Evolutionary conservation across 2,113 vertebrate genomes (phyloP).

Genomic region (Camelus dromedarius): DNA sequence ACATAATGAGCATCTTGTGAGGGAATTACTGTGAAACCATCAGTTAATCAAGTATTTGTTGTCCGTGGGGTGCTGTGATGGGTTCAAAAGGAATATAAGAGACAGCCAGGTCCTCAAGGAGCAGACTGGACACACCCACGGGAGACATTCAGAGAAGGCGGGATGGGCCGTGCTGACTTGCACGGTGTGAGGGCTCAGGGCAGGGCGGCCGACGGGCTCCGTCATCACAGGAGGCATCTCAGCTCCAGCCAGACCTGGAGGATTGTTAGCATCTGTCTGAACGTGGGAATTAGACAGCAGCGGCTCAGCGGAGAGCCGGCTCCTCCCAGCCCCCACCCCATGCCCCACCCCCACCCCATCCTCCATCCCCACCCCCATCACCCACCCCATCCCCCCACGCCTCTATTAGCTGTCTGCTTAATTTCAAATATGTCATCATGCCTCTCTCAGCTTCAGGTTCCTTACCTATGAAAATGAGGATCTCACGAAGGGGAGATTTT

Average conservation of each 20-base stretch:
- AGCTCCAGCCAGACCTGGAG: not conserved
- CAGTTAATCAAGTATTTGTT: not conserved
- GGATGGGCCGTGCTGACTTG: not conserved
- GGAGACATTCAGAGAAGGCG: not conserved
- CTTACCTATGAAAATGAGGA: not conserved
- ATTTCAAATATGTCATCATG: not conserved
- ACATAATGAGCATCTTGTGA: not conserved
- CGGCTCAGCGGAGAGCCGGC: not conserved
- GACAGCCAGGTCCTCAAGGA: not conserved
- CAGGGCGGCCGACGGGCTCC: not conserved
- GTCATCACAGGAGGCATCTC: no score
- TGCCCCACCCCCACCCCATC: no score
- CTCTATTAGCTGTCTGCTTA: not conserved
- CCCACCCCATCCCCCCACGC: no score
- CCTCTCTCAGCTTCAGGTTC: not conserved
- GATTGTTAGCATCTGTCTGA: not conserved
- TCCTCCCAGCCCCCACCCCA: not conserved
- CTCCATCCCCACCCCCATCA: no score
- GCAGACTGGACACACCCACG: not conserved
- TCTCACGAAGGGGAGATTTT: not conserved
- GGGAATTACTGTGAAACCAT: not conserved
- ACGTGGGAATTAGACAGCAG: not conserved
- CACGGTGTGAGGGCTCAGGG: accelerated
- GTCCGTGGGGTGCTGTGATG: not conserved
- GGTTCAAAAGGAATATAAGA: not conserved